A percentile compares a stretch with the other conserved stretches of the same genome.
These are phyloP conservation scores for Parus major DNA, from an alignment of 2,113 vertebrate species.

Conservation along the genomic window DNA sequence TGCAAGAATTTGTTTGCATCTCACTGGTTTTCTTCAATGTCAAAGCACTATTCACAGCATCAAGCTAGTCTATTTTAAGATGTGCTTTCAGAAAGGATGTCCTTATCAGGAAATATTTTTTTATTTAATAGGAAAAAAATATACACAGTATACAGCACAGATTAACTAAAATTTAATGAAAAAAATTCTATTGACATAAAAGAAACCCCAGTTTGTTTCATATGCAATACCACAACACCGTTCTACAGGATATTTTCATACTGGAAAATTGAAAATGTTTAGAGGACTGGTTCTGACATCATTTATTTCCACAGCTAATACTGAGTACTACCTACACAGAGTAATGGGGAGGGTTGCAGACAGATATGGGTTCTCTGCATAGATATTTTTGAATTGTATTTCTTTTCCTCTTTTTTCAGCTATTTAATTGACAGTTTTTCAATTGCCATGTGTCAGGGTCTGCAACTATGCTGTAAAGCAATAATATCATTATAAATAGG, in stretches of 20 bases:
- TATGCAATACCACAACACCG: not conserved
- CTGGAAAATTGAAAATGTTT: not conserved
- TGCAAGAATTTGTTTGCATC: slow-evolving; percentile 20
- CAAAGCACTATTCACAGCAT: not conserved
- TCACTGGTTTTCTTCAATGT: slow-evolving; percentile 36
- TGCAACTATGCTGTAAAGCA: not conserved
- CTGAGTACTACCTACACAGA: not conserved
- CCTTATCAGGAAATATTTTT: not conserved
- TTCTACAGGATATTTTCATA: not conserved
- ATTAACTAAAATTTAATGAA: not conserved
- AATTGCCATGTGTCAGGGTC: not conserved
- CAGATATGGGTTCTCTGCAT: not conserved
- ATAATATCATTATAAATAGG: not conserved
- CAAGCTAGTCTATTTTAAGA: slow-evolving; percentile 41
- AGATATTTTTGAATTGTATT: not conserved
- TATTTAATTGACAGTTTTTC: not conserved
- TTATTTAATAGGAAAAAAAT: not conserved
- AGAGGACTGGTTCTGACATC: not conserved
- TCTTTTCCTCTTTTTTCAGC: not conserved
- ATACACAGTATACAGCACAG: not conserved
- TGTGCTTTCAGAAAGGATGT: not conserved
- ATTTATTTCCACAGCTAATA: not conserved
- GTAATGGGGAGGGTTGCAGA: not conserved
- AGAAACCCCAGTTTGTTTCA: not conserved
- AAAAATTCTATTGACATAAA: not conserved